These are phyloP conservation scores for Tympanoctomys barrerae DNA, from an alignment of 2,797 vertebrate genomes.

Conservation along the genomic window DNA sequence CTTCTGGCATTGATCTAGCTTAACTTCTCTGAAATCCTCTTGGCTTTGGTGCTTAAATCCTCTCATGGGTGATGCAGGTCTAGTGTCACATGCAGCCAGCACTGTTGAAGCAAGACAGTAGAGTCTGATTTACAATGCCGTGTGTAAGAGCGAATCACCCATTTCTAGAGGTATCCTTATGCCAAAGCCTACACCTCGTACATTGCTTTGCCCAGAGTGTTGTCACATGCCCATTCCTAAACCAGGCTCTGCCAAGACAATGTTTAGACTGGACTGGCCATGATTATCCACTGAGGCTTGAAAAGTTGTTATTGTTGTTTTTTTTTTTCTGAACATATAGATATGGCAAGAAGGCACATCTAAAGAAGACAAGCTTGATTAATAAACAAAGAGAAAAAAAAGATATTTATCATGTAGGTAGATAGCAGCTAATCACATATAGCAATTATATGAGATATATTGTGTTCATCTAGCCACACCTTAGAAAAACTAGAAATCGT, in stretches of 20 bases:
- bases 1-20: background rate
- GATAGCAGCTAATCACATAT: background rate
- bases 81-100: background rate
- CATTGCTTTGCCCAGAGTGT: background rate
- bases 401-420: background rate
- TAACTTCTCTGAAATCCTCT: constrained; percentile 19
- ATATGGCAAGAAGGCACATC: background rate
- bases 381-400: background rate
- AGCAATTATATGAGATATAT: background rate
- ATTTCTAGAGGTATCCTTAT: background rate
- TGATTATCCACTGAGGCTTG: background rate
- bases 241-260: background rate
- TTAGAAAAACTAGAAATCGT: too few relatives aligned
- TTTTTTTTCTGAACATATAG: background rate
- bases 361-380: constrained; percentile 7
- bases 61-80: background rate
- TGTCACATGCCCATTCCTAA: constrained; percentile 13
- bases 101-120: background rate
- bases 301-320: background rate
- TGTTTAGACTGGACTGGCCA: background rate
- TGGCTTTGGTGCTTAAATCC: background rate
- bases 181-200: background rate
- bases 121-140: background rate
- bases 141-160: background rate
- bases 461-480: background rate